Evolutionary conservation across 2,888 invertebrate genomes (phyloP).

Genomic region (Exephanes ischioxanthus): DNA sequence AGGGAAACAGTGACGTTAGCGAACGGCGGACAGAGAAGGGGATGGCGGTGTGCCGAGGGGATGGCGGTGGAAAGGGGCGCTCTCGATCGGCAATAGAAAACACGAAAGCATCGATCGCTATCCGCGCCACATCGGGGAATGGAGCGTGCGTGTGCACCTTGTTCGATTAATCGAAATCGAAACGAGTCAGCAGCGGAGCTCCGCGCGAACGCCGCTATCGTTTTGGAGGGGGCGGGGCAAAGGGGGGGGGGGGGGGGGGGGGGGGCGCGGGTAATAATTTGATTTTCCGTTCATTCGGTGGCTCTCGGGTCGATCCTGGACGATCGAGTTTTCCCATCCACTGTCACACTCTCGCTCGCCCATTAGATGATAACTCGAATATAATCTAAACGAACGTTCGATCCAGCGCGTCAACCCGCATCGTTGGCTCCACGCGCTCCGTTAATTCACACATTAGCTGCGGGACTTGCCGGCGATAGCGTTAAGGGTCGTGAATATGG

Average conservation of each 20-base stretch:
- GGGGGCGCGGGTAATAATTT: slow-evolving; percentile 78
- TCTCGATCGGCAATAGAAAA: slow-evolving; percentile 55
- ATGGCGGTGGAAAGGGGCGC: slow-evolving; percentile 18
- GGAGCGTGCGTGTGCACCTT: slow-evolving; percentile 70
- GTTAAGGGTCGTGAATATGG: too few relatives aligned
- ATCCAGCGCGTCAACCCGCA: slow-evolving; percentile 57
- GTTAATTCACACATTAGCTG: slow-evolving; percentile 55
- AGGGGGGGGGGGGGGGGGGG: neutral
- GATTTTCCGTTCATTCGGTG: slow-evolving; percentile 75
- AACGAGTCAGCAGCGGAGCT: slow-evolving; percentile 74
- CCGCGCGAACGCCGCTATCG: slow-evolving; percentile 80
- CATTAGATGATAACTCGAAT: slow-evolving; percentile 64
- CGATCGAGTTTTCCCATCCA: slow-evolving; percentile 34
- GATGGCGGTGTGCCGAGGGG: slow-evolving; percentile 1
- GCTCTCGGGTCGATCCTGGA: slow-evolving; percentile 45
- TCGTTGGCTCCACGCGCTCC: slow-evolving; percentile 32
- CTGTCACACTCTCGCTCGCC: slow-evolving; percentile 27
- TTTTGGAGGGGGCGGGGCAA: slow-evolving; percentile 44
- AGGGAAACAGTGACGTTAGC: slow-evolving; percentile 43
- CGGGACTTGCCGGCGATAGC: neutral
- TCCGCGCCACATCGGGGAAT: slow-evolving; percentile 30
- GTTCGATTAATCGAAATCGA: slow-evolving; percentile 82
- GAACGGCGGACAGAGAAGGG: slow-evolving; percentile 26
- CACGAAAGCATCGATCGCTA: slow-evolving; percentile 40
- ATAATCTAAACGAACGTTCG: slow-evolving; percentile 59